phyloP scores from a whole-genome alignment of 2,797 vertebrate species.

The Taeniopygia guttata region DNA sequence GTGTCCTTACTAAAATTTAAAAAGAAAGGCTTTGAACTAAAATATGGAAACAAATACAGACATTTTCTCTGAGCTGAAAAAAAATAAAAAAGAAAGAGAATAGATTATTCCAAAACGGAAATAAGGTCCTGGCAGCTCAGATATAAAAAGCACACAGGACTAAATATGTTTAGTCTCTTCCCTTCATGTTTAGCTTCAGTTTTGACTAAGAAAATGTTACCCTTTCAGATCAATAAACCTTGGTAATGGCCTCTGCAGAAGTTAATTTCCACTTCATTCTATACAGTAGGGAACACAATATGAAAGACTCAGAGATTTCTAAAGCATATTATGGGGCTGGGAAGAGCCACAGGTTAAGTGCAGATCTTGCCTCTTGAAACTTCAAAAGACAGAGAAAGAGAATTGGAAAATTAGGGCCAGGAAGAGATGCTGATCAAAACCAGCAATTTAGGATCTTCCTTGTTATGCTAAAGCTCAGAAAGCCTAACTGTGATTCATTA shows the following conservation, averaged over 20 bases:
- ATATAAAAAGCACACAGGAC: slow-evolving; percentile 21
- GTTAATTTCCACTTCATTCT: slow-evolving; percentile 62
- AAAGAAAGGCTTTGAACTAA: slow-evolving; percentile 58
- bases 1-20: slow-evolving; percentile 55
- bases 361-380: slow-evolving; percentile 1
- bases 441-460: not conserved
- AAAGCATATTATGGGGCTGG: not conserved
- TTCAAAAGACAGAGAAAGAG: slow-evolving; percentile 18
- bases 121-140: slow-evolving; percentile 26
- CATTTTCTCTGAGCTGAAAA: slow-evolving; percentile 18
- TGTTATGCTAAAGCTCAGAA: not conserved
- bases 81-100: slow-evolving; percentile 20
- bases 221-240: slow-evolving; percentile 48
- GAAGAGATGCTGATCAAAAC: not conserved
- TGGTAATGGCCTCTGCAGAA: not conserved
- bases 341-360: slow-evolving; percentile 20
- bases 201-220: slow-evolving; percentile 53
- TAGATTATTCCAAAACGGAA: slow-evolving; percentile 27
- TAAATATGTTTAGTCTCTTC: slow-evolving; percentile 47
- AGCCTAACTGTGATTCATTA: not conserved
- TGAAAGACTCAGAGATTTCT: slow-evolving; percentile 49
- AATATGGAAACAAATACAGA: slow-evolving; percentile 43
- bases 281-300: slow-evolving; percentile 26
- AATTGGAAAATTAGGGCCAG: not conserved
- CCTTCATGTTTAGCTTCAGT: slow-evolving; percentile 28